Evolutionary conservation across 1,140 invertebrate species (phyloP).

Genomic region (Apis laboriosa): DNA sequence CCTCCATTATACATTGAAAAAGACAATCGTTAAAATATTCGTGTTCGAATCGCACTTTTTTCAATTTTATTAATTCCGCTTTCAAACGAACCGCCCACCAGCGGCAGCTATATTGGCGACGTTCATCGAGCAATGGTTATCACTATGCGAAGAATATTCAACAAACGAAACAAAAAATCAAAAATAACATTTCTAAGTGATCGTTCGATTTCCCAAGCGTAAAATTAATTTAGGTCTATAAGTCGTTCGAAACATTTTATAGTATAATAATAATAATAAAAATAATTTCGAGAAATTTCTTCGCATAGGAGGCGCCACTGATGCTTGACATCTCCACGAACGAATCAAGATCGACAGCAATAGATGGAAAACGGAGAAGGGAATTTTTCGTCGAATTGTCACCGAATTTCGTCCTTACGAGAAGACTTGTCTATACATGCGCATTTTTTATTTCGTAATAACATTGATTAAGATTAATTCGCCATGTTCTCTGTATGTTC

Average conservation of each 20-base stretch:
- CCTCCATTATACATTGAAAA: slow-evolving; percentile 28
- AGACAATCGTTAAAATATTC: slow-evolving; percentile 44
- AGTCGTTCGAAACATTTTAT: neutral
- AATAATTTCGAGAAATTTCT: neutral
- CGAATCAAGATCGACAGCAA: neutral
- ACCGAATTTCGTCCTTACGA: slow-evolving; percentile 23
- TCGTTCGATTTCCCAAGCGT: neutral
- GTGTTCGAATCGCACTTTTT: neutral
- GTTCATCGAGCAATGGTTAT: neutral
- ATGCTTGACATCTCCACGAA: too few relatives aligned
- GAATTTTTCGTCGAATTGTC: neutral
- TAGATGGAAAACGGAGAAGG: neutral
- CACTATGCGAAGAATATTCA: neutral
- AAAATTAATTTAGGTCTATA: neutral
- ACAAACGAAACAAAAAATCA: neutral
- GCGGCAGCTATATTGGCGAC: neutral
- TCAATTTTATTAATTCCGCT: slow-evolving; percentile 11
- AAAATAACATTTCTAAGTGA: neutral
- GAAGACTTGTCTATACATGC: neutral
- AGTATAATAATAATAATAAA: neutral
- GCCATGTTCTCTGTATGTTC: neutral
- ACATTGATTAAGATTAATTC: neutral
- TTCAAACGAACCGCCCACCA: slow-evolving; percentile 6
- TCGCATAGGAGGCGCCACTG: too few relatives aligned
- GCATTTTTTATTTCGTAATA: neutral